Evolutionary conservation across 2,888 invertebrate genomes (phyloP), one percentile per base, ranked within the genome.

Genomic region (Acanthosepion pharaonis): DNA sequence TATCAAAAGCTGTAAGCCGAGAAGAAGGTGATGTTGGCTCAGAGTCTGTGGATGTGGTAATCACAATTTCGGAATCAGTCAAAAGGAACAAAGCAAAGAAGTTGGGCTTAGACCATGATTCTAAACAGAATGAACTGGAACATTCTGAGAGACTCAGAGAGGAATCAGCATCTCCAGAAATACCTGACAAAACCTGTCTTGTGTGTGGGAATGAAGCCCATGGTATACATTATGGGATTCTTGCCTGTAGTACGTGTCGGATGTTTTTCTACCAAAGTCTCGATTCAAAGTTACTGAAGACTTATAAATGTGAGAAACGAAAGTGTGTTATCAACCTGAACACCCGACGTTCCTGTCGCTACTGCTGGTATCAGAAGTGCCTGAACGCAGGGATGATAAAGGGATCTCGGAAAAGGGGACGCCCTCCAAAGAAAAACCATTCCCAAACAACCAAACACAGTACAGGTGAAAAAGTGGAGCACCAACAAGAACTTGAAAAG

Each of bases 311-410:
- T 51, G 49, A 53, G 9, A 93, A 93, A 51, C 28, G 25, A 5
- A 11, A 96, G 93, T 97, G 97, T 95, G 96, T 96, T 95, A 96
- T 96, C 94, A 95, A 96, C 42, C 96, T 96, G 95, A 95, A 96
- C 94, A 96, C 96, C 48, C 96, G 97, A 49, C 96, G 97, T 94
- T 96, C 96, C 28, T 97, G 97, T 94, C 97, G 97, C 95, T 96
- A 96, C 94, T 97, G 97, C 95, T 96, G 97, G 92, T 97, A 96
- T 95, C 96, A 97, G 95, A 96, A 96, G 92, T 97, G 97, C 95
- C 95, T 97, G 28, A 95, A 95, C 94, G 97, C 96, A 49, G 97
- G 97, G 95, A 97, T 97, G 97, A 28, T 93, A 53, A 93, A 49
- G 28, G 92, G 92, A 25, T 5, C 51, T 53, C 28, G 8, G 5